Evolutionary conservation across 2,888 invertebrate genomes (phyloP), one percentile per base, ranked within the genome.

Genomic region (Leptogaster cylindrica): DNA sequence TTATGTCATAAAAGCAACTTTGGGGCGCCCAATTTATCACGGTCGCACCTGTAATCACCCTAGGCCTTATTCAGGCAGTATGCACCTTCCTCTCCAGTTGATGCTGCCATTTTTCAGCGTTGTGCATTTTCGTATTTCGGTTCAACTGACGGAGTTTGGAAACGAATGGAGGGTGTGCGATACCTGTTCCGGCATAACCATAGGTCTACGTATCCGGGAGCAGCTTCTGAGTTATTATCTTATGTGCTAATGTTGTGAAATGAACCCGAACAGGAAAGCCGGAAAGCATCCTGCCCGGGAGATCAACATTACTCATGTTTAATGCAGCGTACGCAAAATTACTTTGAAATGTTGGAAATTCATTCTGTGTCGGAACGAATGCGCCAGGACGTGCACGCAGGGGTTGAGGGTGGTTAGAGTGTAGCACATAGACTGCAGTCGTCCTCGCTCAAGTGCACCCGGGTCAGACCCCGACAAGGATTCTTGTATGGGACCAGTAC

Each of bases 321-420:
- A 68, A 68, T 68, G 68, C 66, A 68, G 61, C 65, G 68, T 66
- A 68, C 65, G 68, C 68, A 68, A 68, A 68, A 68, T 68, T 68
- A 68, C 68, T 68, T 68, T 58, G 68, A 68, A 66, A 68, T 61
- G 65, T 68, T 68, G 65, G 65, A 68, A 68, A 68, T 68, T 61
- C 61, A 58, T 50, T 52, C 52, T 33, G 27, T 52, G 65, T 41
- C 61, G 55, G 39, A 27, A 58, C 41, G 39, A 25, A 14, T 58
- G 39, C n/a, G 33, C 27, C 16, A 16, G 6, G 10, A 33, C 23
- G 51, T 52, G 52, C 52, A 52, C 52, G 31, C n/a, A n/a, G n/a
- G n/a, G n/a, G n/a, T n/a, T n/a, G n/a, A n/a, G n/a, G n/a, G n/a
- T n/a, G n/a, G n/a, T n/a, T n/a, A n/a, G n/a, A n/a, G n/a, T n/a